Conservation (phyloP, 2,888 invertebrate genomes). For the Temnothorax unifasciatus region DNA sequence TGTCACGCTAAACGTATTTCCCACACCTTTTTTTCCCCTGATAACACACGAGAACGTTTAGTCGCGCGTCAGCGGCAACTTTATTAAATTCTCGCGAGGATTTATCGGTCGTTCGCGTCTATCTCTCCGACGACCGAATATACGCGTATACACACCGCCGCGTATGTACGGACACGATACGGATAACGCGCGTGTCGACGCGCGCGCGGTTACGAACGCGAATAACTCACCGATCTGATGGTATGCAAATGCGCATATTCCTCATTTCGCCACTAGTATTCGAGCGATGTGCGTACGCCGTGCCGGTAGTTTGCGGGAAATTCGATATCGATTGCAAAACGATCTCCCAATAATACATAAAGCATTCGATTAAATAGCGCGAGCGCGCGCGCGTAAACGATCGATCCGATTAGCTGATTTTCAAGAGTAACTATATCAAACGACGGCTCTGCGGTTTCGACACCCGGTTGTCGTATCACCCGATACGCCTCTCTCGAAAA, state of each 20-base stretch:
- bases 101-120: constrained; percentile 78
- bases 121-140: constrained; percentile 61
- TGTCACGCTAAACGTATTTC: constrained; percentile 68
- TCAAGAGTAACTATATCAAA: background rate
- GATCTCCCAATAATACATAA: constrained; percentile 8
- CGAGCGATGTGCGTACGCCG: background rate
- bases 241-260: constrained; percentile 60
- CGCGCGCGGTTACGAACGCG: constrained; percentile 23
- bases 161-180: background rate
- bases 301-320: background rate
- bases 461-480: background rate
- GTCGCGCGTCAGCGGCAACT: constrained; percentile 72
- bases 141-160: background rate
- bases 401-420: constrained; percentile 24
- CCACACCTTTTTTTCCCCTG: constrained; percentile 55
- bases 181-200: constrained; percentile 2
- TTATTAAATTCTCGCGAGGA: constrained; percentile 81
- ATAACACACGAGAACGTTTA: constrained; percentile 55
- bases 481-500: background rate
- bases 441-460: too few species aligned
- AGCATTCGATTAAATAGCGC: constrained; percentile 43
- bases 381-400: background rate
- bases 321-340: background rate
- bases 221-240: constrained; percentile 60
- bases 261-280: constrained; percentile 22